phyloP scores from a whole-genome alignment of 2,888 invertebrate genomes.

The Drosophila nr. fundita region DNA sequence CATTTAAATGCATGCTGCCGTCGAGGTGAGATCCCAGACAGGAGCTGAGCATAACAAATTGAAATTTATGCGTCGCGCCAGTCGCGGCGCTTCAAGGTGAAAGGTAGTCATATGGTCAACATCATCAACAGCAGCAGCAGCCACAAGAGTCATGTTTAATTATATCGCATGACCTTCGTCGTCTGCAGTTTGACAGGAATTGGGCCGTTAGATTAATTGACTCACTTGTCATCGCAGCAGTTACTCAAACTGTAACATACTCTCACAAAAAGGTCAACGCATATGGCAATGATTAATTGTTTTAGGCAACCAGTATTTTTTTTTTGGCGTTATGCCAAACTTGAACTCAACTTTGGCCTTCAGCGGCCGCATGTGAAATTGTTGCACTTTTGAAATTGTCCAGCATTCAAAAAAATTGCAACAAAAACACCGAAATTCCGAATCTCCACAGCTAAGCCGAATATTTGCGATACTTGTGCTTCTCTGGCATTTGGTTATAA shows the following conservation, averaged over 20 bases:
- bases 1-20: slow-evolving; percentile 13
- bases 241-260: slow-evolving; percentile 12
- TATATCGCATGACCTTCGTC: slow-evolving; percentile 57
- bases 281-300: slow-evolving; percentile 68
- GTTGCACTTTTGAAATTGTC: slow-evolving; percentile 45
- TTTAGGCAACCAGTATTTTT: slow-evolving; percentile 6
- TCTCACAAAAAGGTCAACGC: slow-evolving; percentile 51
- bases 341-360: slow-evolving; percentile 54
- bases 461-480: slow-evolving; percentile 35
- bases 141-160: slow-evolving; percentile 49
- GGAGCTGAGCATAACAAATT: slow-evolving; percentile 60
- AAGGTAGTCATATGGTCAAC: slow-evolving; percentile 1
- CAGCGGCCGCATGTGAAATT: slow-evolving; percentile 27
- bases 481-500: slow-evolving; percentile 40
- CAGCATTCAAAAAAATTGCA: slow-evolving; percentile 20
- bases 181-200: slow-evolving; percentile 65
- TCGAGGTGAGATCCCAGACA: neutral
- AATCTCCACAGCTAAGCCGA: slow-evolving; percentile 21
- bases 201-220: slow-evolving; percentile 75
- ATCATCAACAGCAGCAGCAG: slow-evolving; percentile 12
- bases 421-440: neutral
- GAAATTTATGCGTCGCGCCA: slow-evolving; percentile 74
- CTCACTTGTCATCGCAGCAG: slow-evolving; percentile 63
- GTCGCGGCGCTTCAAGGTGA: slow-evolving; percentile 32
- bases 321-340: slow-evolving; percentile 40